A percentile compares a stretch with the other conserved stretches of the same genome.
These are phyloP conservation scores for Drosophila lutescens DNA, from an alignment of 2,888 invertebrate genomes.

Conservation along the genomic window DNA sequence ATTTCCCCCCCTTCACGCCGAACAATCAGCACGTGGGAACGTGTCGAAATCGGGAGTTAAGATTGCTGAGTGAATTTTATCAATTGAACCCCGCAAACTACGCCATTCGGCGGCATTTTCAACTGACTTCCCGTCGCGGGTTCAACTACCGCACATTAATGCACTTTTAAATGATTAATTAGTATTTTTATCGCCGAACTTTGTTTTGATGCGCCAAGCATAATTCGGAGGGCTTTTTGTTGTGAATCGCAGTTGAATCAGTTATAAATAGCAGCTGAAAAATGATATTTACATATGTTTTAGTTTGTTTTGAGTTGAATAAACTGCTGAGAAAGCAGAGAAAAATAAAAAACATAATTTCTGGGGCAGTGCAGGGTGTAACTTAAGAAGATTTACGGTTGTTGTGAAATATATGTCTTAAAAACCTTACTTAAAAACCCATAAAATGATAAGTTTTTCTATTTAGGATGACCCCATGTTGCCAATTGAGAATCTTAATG, in stretches of 20 bases:
- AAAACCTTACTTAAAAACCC: neutral
- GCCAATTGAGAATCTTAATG: neutral
- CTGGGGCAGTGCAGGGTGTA: constrained; percentile 1
- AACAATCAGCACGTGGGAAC: constrained; percentile 40
- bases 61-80: constrained; percentile 24
- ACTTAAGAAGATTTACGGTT: neutral
- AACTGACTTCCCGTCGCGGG: constrained; percentile 1
- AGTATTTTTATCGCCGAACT: constrained; percentile 17
- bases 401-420: neutral
- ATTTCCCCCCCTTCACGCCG: constrained; percentile 9
- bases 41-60: constrained; percentile 27
- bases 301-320: constrained; percentile 49
- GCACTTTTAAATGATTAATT: constrained; percentile 42
- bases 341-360: constrained; percentile 9
- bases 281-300: constrained; percentile 20
- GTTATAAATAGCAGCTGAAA: constrained; percentile 57
- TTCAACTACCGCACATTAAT: constrained; percentile 44
- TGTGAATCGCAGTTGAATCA: constrained; percentile 38
- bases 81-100: constrained; percentile 49
- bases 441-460: neutral
- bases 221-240: constrained; percentile 44
- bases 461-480: neutral
- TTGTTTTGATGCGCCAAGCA: constrained; percentile 45
- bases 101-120: constrained; percentile 36
- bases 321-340: constrained; percentile 37